Evolutionary conservation across 2,113 vertebrate genomes (phyloP).

Genomic region (Tachycineta bicolor): DNA sequence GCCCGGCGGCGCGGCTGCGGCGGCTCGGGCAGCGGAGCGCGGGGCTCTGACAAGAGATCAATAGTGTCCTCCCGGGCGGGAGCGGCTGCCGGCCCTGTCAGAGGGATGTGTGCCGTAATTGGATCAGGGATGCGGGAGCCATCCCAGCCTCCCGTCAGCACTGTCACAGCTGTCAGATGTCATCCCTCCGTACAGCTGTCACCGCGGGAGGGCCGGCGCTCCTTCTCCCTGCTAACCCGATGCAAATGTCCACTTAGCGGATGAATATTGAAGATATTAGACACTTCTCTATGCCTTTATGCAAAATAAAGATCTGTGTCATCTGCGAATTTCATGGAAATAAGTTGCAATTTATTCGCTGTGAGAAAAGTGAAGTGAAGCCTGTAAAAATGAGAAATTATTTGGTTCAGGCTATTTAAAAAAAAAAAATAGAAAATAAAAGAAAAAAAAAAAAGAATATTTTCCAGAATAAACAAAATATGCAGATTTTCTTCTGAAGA

Average conservation of each 20-base stretch:
- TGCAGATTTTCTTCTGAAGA: constrained; percentile 49
- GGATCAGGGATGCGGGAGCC: constrained; percentile 95
- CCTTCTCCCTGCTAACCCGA: constrained; percentile 83
- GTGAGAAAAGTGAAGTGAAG: constrained; percentile 89
- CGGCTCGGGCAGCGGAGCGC: constrained; percentile 22
- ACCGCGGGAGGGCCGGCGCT: constrained; percentile 90
- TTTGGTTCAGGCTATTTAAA: constrained; percentile 96
- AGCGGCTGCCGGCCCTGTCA: constrained; percentile 98
- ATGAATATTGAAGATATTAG: constrained; percentile 97
- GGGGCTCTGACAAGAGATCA: constrained; percentile 99
- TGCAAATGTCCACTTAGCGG: constrained; percentile 99
- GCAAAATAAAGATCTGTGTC: constrained; percentile 99
- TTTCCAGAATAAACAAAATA: constrained; percentile 78
- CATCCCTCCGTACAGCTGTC: constrained; percentile 95
- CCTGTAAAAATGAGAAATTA: constrained; percentile 94
- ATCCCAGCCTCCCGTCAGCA: constrained; percentile 87
- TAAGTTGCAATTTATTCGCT: constrained; percentile 96
- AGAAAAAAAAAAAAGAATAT: constrained; percentile 36
- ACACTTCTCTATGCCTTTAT: constrained; percentile 99
- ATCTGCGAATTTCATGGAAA: constrained; percentile 98
- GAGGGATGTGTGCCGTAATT: constrained; percentile 97
- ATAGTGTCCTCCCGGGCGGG: constrained; percentile 95
- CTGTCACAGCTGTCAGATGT: constrained; percentile 99
- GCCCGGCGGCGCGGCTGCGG: not conserved
- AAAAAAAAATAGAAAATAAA: constrained; percentile 41